These are phyloP conservation scores for Cataglyphis hispanica DNA, from an alignment of 1,140 invertebrate genomes.

Conservation along the genomic window DNA sequence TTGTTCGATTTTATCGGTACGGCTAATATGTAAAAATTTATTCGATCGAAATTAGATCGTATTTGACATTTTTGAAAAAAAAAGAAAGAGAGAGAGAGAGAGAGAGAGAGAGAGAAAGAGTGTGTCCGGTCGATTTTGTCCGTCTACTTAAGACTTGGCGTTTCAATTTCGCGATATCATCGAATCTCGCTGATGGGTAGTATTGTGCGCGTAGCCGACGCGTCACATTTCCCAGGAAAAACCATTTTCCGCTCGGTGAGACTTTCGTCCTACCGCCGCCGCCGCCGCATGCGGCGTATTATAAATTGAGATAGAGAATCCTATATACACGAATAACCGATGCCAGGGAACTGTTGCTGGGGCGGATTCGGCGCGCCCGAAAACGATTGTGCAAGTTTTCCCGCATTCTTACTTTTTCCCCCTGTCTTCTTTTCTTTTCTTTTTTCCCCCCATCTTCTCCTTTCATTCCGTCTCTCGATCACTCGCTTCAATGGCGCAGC, in stretches of 20 bases:
- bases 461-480: conserved; percentile 23
- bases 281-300: conserved; percentile 60
- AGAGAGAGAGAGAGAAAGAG: no score
- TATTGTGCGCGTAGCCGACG: conserved; percentile 15
- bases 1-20: not conserved
- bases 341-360: conserved; percentile 59
- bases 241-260: conserved; percentile 66
- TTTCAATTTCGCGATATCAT: conserved; percentile 36
- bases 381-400: conserved; percentile 64
- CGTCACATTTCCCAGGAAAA: conserved; percentile 48
- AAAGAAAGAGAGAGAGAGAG: no score
- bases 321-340: conserved; percentile 68
- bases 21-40: not conserved
- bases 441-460: not conserved
- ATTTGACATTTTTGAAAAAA: not conserved
- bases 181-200: conserved; percentile 41
- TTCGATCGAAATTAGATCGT: not conserved
- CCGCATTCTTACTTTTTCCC: conserved; percentile 19
- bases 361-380: conserved; percentile 52
- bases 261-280: conserved; percentile 49
- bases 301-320: conserved; percentile 71
- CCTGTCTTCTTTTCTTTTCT: not conserved
- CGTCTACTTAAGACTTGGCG: conserved; percentile 38
- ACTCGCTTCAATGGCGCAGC: conserved; percentile 30
- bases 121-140: conserved; percentile 4